phyloP scores from a whole-genome alignment of 1,140 invertebrate species.

The Subanguina moxae region DNA sequence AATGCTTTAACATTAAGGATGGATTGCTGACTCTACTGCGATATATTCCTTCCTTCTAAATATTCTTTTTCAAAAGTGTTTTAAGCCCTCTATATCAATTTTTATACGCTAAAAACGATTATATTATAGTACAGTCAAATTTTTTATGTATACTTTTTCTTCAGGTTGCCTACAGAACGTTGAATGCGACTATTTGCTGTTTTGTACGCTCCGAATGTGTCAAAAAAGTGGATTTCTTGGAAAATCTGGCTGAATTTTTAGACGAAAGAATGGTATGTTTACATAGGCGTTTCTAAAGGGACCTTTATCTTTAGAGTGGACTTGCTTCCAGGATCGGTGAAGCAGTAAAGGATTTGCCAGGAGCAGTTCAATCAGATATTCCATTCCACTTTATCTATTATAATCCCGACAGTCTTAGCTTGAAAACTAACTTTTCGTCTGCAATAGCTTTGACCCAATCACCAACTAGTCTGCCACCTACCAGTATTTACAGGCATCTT shows the following conservation, averaged over 20 bases:
- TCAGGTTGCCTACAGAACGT: conserved; percentile 26
- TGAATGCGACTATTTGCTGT: conserved; percentile 36
- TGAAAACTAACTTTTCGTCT: conserved; percentile 33
- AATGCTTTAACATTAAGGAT: too few species aligned
- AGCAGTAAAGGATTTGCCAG: conserved; percentile 11
- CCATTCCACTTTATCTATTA: conserved; percentile 40
- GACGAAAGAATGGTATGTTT: conserved; percentile 18
- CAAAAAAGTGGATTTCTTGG: conserved; percentile 8
- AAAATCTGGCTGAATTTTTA: conserved; percentile 20
- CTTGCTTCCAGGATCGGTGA: conserved; percentile 34
- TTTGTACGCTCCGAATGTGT: conserved; percentile 20
- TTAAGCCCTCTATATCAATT: too few species aligned
- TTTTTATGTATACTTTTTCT: too few species aligned
- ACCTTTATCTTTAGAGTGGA: not conserved
- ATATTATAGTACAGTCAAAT: too few species aligned
- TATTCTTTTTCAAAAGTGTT: not conserved
- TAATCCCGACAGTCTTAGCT: conserved; percentile 40
- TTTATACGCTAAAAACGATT: too few species aligned
- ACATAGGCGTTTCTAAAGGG: not conserved
- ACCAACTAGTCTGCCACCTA: conserved; percentile 4
- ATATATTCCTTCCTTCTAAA: not conserved
- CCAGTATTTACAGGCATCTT: conserved; percentile 25
- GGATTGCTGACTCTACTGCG: too few species aligned
- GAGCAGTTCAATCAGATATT: conserved; percentile 16
- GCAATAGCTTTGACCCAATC: conserved; percentile 7